These are phyloP conservation scores for Neoaliturus tenellus DNA, from an alignment of 2,888 invertebrate genomes.

Conservation along the genomic window DNA sequence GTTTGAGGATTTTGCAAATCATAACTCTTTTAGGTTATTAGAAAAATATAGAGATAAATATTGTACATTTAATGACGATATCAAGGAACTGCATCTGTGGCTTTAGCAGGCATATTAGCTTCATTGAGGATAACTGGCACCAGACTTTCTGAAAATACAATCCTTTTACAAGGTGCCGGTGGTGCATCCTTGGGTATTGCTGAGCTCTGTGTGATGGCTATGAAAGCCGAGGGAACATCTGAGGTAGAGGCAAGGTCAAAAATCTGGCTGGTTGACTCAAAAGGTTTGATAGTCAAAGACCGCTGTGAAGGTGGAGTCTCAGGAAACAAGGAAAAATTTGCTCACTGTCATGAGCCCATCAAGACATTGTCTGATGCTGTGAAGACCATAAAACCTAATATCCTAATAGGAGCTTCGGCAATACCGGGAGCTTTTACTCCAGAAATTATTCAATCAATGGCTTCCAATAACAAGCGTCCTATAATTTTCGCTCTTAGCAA, in stretches of 20 bases:
- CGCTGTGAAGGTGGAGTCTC: conserved; percentile 88
- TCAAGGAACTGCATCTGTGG: conserved; percentile 96
- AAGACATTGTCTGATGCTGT: conserved; percentile 89
- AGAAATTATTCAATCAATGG: conserved; percentile 91
- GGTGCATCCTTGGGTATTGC: conserved; percentile 98
- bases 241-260: conserved; percentile 85
- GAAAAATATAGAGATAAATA: conserved; percentile 91
- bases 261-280: conserved; percentile 98
- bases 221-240: conserved; percentile 89
- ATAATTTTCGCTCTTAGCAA: conserved; percentile 98
- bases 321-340: conserved; percentile 89
- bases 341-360: conserved; percentile 85
- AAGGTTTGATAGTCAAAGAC: conserved; percentile 93
- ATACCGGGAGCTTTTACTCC: conserved; percentile 94
- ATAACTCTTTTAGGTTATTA: conserved; percentile 96
- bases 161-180: conserved; percentile 98
- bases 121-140: conserved; percentile 90
- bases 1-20: conserved; percentile 99
- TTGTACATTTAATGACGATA: conserved; percentile 99
- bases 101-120: conserved; percentile 94
- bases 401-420: conserved; percentile 94
- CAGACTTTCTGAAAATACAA: conserved; percentile 87
- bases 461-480: conserved; percentile 88
- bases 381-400: conserved; percentile 86
- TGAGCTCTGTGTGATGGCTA: conserved; percentile 92